Conservation (phyloP, 2,113 vertebrate species). For the Ploceus nigricollis region DNA sequence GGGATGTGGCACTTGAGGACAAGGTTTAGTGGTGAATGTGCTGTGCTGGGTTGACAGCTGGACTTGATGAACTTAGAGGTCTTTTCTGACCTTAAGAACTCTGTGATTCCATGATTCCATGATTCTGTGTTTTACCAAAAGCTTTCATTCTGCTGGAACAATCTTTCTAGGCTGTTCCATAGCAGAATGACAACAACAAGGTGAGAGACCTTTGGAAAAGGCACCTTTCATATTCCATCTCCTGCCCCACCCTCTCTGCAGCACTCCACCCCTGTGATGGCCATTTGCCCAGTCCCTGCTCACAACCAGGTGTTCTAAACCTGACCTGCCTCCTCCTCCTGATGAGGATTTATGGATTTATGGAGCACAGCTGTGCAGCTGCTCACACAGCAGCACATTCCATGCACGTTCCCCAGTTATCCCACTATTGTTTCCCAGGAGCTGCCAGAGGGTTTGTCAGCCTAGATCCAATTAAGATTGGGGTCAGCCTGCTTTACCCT, state of each 20-base stretch:
- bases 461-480: constrained; percentile 10
- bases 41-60: not conserved
- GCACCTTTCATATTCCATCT: not conserved
- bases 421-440: not conserved
- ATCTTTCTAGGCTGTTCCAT: fast-evolving
- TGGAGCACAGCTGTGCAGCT: not conserved
- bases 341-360: not conserved
- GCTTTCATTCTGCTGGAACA: not conserved
- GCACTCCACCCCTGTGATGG: fast-evolving
- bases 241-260: not conserved
- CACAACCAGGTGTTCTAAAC: not conserved
- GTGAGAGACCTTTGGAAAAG: not conserved
- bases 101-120: not conserved
- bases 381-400: not conserved
- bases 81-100: not conserved
- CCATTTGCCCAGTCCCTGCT: not conserved
- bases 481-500: not conserved
- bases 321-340: not conserved
- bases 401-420: not conserved
- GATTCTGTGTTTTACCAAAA: not conserved
- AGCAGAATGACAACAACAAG: not conserved
- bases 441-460: not conserved
- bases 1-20: not conserved
- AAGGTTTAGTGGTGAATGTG: not conserved
- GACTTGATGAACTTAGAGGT: not conserved